phyloP scores from a whole-genome alignment of 53 echinoderm and acorn worm genomes.

The Paracentrotus lividus region DNA sequence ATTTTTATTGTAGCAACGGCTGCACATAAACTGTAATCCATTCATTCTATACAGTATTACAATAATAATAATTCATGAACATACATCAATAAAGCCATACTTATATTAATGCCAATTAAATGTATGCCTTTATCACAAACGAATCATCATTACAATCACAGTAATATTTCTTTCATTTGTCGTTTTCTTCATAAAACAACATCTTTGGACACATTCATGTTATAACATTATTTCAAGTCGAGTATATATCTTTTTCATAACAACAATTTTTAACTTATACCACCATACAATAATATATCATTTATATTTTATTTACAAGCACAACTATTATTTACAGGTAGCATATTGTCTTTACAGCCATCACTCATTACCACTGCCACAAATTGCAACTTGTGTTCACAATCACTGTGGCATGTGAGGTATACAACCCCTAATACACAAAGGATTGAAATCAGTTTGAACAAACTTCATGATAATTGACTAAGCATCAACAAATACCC shows the following conservation, averaged over 20 bases:
- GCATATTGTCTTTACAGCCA: too few species aligned
- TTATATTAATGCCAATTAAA: slow-evolving; percentile 45
- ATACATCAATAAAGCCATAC: slow-evolving; percentile 49
- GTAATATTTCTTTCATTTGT: slow-evolving; percentile 10
- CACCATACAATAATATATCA: slow-evolving; percentile 53
- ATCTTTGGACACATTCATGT: slow-evolving; percentile 48
- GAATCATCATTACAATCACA: slow-evolving; percentile 49
- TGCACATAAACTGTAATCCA: slow-evolving; percentile 62
- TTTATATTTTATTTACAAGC: slow-evolving; percentile 51
- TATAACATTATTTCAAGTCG: slow-evolving; percentile 37
- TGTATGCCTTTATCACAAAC: slow-evolving; percentile 5
- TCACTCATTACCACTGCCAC: neutral
- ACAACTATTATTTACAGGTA: too few species aligned
- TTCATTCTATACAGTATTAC: slow-evolving; percentile 57
- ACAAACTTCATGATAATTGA: neutral
- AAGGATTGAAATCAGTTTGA: neutral
- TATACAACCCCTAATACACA: neutral
- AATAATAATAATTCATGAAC: slow-evolving; percentile 24
- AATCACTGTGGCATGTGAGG: neutral
- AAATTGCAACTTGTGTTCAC: slow-evolving; percentile 11
- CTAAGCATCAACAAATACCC: neutral
- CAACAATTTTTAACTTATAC: slow-evolving; percentile 28
- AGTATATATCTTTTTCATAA: slow-evolving; percentile 41
- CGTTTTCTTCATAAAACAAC: neutral
- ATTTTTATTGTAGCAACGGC: slow-evolving; percentile 63